Base-by-base conservation (phyloP, 2,113 vertebrate species). In the Phalacrocorax carbo region DNA sequence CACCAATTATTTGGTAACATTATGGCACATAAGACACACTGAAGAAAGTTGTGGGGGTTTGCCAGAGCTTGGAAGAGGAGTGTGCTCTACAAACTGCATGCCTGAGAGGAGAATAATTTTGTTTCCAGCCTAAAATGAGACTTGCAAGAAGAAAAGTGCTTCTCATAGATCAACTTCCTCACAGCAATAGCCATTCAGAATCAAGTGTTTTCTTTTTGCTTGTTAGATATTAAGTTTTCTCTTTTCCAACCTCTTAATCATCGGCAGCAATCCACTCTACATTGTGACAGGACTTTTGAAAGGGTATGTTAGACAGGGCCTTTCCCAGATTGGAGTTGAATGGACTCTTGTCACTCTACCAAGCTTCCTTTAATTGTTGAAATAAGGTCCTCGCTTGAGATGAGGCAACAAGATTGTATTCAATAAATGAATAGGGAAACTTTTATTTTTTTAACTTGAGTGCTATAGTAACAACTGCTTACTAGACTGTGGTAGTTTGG, bases 1-100 rank as follows among this genome's bases (percentile, higher is more conserved):
- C 7, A 55, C 2, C 2, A 60, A 27, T 6, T 0, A 1, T 79
- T 83, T 34, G 4, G 2, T 22, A 54, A 6, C 4, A 36, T 40
- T 77, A 44, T 15, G 14, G 46, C 8, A 69, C 21, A 26, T 4
- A 34, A 5, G 3, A 21, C 7, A 72, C 6, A 23, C 17, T 49
- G 46, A 20, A 62, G 4, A 77, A 80, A 69, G 32, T 23, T 62
- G 1, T 2, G 44, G 15, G 9, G 5, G 4, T 44, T 55, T 4
- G 0, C 23, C 13, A 20, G 12, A 27, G 12, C 8, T 61, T 82
- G 21, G 20, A 18, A 85, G 48, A 66, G 10, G 5, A 18, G 4
- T 58, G 18, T 72, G 6, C 14, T 42, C 42, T 91, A 46, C 7
- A 52, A 29, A 32, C 3, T 36, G 32, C 26, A 82, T 46, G 26